phyloP scores from a whole-genome alignment of 2,888 invertebrate genomes.

The Volucella zonaria region DNA sequence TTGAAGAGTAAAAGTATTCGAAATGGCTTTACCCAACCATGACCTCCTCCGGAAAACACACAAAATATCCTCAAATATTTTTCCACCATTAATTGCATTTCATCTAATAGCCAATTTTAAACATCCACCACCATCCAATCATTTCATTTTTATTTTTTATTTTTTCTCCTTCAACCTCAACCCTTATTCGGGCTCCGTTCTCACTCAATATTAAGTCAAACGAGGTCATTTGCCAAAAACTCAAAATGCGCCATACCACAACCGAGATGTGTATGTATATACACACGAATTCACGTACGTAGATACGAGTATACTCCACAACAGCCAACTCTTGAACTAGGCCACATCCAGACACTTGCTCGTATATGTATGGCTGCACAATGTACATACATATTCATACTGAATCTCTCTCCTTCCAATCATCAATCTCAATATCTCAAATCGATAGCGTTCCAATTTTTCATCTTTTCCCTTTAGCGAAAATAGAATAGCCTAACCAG shows the following conservation, averaged over 20 bases:
- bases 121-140: not conserved
- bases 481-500: constrained; percentile 41
- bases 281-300: no score
- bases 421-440: constrained; percentile 73
- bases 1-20: not conserved
- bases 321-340: constrained; percentile 63
- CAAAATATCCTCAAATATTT: constrained; percentile 33
- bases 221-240: constrained; percentile 70
- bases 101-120: constrained; percentile 45
- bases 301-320: not conserved
- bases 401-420: constrained; percentile 47
- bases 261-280: not conserved
- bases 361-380: no score
- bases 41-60: constrained; percentile 3
- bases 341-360: constrained; percentile 12
- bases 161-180: no score
- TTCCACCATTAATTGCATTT: constrained; percentile 59
- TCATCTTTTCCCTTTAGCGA: constrained; percentile 51
- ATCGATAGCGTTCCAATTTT: constrained; percentile 71
- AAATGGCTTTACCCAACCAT: not conserved
- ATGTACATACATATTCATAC: not conserved
- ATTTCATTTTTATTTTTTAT: not conserved
- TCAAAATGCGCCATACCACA: constrained; percentile 22
- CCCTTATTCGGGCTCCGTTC: not conserved
- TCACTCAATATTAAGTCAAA: constrained; percentile 53